Evolutionary conservation across 2,113 vertebrate genomes (phyloP), one percentile per base, ranked within the genome.

Genomic region (Aldabrachelys gigantea): DNA sequence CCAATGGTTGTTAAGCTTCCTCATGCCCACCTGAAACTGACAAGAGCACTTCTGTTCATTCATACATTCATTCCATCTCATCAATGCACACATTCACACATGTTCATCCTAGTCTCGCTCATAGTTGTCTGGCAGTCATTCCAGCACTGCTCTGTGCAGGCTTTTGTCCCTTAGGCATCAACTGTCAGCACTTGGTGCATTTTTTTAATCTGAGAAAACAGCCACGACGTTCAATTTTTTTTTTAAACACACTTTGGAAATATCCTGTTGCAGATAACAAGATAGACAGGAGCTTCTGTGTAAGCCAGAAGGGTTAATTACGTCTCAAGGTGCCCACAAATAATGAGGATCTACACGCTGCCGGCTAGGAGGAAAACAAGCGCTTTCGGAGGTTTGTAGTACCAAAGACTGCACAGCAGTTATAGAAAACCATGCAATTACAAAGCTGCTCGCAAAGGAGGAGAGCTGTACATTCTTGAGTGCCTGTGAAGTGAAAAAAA

Each of bases 131-230:
- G 6, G 8, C 91, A 90, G 56, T 25, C 87, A 88, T 21, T 85
- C 53, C 88, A 88, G 76, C 1, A 84, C 31, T 82, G 79, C 69
- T 95, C 93, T 90, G 93, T 72, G 91, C 69, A 25, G 44, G 84
- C 87, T 89, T 94, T 97, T 94, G 87, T 96, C 96, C 97, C 96
- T 82, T 87, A 96, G 96, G 97, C 96, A 97, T 52, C 79, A 72
- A 25, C 96, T 96, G 96, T 97, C 97, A 97, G 85, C 93, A 90
- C 96, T 92, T 12, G 27, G 87, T 91, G 92, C 62, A 25, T 86
- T 93, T 62, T 94, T 95, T 90, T 54, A 96, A 92, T 94, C 75
- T 53, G 57, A 96, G 88, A 96, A 92, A 96, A 92, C 89, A 94
- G 94, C 80, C 80, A 94, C 90, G 94, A 95, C 95, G 94, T 93